These are phyloP conservation scores for Numenius phaeopus DNA, from an alignment of 2,797 vertebrate genomes.

Conservation along the genomic window DNA sequence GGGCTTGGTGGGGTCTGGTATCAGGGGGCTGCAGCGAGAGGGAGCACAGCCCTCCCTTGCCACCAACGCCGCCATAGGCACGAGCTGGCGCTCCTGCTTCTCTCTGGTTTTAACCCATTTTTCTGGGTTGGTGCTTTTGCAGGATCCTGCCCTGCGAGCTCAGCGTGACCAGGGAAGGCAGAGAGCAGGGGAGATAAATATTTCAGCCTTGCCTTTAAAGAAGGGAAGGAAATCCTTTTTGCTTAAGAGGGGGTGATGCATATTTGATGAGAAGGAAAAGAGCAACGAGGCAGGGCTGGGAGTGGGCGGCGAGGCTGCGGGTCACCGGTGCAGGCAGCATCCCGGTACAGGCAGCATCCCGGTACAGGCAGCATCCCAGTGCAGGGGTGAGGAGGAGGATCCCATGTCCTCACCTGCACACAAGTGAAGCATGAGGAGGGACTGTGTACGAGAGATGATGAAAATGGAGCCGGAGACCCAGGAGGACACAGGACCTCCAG, in stretches of 20 bases:
- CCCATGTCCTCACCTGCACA: not conserved
- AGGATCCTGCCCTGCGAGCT: not conserved
- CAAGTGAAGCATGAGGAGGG: not conserved
- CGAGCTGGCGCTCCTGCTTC: not conserved
- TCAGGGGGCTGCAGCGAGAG: not conserved
- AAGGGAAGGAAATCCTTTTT: constrained; percentile 54
- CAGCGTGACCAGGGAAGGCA: not conserved
- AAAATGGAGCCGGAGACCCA: not conserved
- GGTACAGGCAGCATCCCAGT: not conserved
- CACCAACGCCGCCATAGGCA: accelerated
- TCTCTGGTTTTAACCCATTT: not conserved
- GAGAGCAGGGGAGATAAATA: constrained; percentile 28
- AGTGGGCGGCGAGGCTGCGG: accelerated
- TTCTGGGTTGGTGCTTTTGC: not conserved
- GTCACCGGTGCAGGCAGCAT: not conserved
- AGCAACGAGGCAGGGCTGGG: not conserved
- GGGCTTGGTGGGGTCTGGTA: not conserved
- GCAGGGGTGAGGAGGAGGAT: not conserved
- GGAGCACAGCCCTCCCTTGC: not conserved
- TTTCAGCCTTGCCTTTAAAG: constrained; percentile 47
- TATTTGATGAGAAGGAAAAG: constrained; percentile 51
- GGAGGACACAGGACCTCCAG: not conserved
- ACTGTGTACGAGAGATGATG: not conserved
- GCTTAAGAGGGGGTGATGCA: constrained; percentile 46
- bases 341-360: not conserved